A percentile compares a stretch with the other conserved stretches of the same genome.
Evolutionary conservation across 2,113 vertebrate species (phyloP).

Genomic region (Amazona guildingii): DNA sequence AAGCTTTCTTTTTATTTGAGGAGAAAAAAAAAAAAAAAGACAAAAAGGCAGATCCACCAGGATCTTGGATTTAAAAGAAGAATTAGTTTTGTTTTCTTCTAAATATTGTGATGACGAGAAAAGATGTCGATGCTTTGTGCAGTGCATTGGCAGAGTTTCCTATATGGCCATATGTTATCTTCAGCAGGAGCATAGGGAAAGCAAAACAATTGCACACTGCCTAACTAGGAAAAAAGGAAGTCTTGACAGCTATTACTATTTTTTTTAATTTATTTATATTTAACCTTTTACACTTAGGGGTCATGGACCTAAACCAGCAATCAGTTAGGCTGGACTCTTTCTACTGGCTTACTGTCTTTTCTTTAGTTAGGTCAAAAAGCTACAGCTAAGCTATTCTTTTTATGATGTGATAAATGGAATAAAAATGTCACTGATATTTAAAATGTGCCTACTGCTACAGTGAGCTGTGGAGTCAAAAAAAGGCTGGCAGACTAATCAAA

Average conservation of each 20-base stretch:
- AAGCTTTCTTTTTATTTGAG: background rate
- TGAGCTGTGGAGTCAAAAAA: background rate
- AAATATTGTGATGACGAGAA: background rate
- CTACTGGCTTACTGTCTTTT: background rate
- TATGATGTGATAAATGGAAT: background rate
- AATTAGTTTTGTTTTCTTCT: background rate
- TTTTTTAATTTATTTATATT: background rate
- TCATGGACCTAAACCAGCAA: background rate
- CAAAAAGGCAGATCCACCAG: background rate
- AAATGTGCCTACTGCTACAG: background rate
- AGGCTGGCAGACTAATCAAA: background rate
- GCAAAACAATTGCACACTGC: background rate
- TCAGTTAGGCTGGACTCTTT: background rate
- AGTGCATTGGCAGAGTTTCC: background rate
- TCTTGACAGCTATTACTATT: background rate
- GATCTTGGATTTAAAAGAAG: background rate
- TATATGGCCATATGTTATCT: background rate
- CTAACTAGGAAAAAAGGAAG: background rate
- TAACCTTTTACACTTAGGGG: background rate
- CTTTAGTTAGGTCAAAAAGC: background rate
- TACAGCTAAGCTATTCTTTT: background rate
- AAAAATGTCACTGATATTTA: background rate
- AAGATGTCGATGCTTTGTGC: background rate
- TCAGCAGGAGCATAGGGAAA: background rate
- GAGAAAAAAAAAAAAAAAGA: background rate